Evolutionary conservation across 1,140 invertebrate genomes (phyloP), one percentile per base, ranked within the genome.

Genomic region (Atta colombica): DNA sequence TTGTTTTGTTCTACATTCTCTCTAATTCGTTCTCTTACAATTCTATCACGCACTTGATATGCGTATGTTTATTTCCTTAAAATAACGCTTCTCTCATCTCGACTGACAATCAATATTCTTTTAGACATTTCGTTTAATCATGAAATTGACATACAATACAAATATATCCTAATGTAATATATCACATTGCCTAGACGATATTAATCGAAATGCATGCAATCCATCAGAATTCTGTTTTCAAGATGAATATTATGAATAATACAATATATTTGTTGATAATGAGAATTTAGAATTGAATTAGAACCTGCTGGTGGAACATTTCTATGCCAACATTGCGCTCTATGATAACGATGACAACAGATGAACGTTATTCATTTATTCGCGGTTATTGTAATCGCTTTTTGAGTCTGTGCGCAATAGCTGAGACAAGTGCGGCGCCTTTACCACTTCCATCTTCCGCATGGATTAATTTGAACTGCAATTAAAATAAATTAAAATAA

Each of bases 371-470:
- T 5, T 61, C 51, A 28, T 74, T 45, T 61, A 16, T 51, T 84
- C 25, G 12, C 58, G 25, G 16, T 84, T 84, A 87, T 84, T 87
- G n/a, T 80, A 88, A 60, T 91, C 95, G 92, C 85, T 94, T 88
- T 60, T 94, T 91, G 14, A 96, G 87, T 88, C 93, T 93, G 31
- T 93, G 91, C 1, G 97, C 97, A 65, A 98, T 97, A 39, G 97
- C 97, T 39, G 97, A 97, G 1, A 97, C 96, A 3, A 98, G 93
- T 7, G 97, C 97, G 39, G 97, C 97, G 55, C 97, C 97, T 93
- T 98, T 97, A 31, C 98, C 97, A 94, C 97, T 97, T n/a, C 98
- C 97, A 93, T 98, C 97, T 93, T 98, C 97, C 2, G 97, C 97
- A 66, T 97, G 95, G 93, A 97, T 96, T 55, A 98, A 92, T 86